These are phyloP conservation scores for Arnoldichthys spilopterus DNA, from an alignment of 2,797 vertebrate genomes.

Conservation along the genomic window DNA sequence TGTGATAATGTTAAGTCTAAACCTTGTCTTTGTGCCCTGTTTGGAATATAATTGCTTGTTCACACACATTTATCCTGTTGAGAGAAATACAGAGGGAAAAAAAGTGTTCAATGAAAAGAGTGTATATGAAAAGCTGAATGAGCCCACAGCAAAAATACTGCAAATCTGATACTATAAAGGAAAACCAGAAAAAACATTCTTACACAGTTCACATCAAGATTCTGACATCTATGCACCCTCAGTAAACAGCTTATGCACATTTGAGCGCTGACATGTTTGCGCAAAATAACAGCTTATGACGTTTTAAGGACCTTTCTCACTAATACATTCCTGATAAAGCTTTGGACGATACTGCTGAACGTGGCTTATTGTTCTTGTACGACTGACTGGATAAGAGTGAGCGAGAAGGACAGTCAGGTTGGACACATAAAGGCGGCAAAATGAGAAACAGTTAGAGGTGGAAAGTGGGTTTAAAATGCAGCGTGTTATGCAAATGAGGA, in stretches of 20 bases:
- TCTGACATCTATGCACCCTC: too few species aligned
- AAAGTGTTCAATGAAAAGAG: not conserved
- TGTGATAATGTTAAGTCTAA: too few species aligned
- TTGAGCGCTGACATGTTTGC: too few species aligned
- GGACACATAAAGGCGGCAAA: conserved; percentile 6
- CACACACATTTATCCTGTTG: not conserved
- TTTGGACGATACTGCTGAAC: too few species aligned
- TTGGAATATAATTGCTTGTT: too few species aligned
- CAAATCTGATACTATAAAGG: not conserved
- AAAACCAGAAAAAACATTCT: not conserved
- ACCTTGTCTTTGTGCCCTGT: too few species aligned
- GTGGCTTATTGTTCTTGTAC: too few species aligned
- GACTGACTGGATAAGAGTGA: not conserved
- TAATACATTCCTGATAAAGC: too few species aligned
- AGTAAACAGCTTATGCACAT: too few species aligned
- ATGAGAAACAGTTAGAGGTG: conserved; percentile 10
- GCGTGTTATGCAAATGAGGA: conserved; percentile 61
- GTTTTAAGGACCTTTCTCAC: too few species aligned
- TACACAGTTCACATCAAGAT: too few species aligned
- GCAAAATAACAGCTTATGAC: too few species aligned
- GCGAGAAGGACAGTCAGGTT: not conserved
- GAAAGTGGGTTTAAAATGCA: conserved; percentile 41
- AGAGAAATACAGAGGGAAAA: not conserved
- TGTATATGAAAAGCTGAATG: not conserved
- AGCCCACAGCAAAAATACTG: conserved; percentile 6